Evolutionary conservation across 2,888 invertebrate species (phyloP).

Genomic region (Seira sanloemensis): DNA sequence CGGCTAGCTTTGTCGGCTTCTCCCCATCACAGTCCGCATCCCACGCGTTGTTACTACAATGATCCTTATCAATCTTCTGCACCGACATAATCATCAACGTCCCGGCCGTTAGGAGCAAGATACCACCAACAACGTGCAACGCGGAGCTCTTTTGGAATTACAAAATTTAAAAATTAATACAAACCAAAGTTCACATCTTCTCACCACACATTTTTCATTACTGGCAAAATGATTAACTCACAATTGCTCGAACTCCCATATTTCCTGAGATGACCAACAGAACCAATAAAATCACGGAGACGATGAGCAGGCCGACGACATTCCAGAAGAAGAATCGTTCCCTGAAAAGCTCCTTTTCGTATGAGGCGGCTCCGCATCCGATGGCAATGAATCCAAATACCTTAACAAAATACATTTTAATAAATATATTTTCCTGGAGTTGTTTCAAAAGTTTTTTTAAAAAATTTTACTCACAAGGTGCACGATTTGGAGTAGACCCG

Average conservation of each 20-base stretch:
- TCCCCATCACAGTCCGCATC: constrained; percentile 38
- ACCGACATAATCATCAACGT: constrained; percentile 58
- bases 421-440: constrained; percentile 8
- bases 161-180: constrained; percentile 31
- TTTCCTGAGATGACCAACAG: constrained; percentile 37
- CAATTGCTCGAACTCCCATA: constrained; percentile 22
- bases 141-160: too few relatives aligned
- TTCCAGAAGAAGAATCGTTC: constrained; percentile 53
- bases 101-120: constrained; percentile 45
- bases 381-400: constrained; percentile 44
- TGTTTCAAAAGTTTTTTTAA: neutral
- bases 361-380: constrained; percentile 55
- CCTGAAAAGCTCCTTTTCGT: constrained; percentile 44
- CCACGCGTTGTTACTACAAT: constrained; percentile 35
- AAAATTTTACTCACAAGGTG: constrained; percentile 27
- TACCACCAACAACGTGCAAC: constrained; percentile 48
- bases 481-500: constrained; percentile 42
- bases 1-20: constrained; percentile 46
- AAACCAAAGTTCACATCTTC: neutral
- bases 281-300: constrained; percentile 31
- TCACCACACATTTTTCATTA: neutral
- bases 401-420: constrained; percentile 12
- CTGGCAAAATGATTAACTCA: neutral
- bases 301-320: constrained; percentile 41
- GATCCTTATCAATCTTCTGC: constrained; percentile 39